These are phyloP conservation scores for Clarias platycephalus DNA, from an alignment of 2,797 vertebrate species.

Conservation along the genomic window DNA sequence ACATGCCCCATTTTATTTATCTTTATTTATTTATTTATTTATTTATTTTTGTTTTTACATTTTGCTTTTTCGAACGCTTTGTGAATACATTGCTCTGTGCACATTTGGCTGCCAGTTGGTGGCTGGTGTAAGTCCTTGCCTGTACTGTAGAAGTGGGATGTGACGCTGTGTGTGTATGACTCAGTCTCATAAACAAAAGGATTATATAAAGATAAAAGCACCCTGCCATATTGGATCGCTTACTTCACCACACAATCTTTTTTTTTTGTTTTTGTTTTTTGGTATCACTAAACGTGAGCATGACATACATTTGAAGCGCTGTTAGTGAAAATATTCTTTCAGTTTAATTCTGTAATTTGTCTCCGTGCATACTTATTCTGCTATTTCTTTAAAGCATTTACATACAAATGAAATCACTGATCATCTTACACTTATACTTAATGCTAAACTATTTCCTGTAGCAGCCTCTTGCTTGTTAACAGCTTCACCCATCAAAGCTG, in stretches of 20 bases:
- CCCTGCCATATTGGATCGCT: not conserved
- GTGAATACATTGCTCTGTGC: not conserved
- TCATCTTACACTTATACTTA: not conserved
- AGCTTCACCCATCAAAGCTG: not conserved
- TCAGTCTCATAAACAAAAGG: not conserved
- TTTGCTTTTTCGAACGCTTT: not conserved
- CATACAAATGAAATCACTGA: not conserved
- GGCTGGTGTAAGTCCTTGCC: not conserved
- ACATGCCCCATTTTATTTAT: not conserved
- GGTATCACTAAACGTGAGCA: not conserved
- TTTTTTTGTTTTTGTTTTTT: not conserved
- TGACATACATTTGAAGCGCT: not conserved
- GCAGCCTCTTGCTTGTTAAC: not conserved
- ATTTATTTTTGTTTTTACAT: not conserved
- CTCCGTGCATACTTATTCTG: not conserved
- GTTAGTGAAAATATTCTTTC: not conserved
- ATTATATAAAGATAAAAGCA: not conserved
- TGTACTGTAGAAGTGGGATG: not conserved
- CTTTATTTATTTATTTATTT: not conserved
- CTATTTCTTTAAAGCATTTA: not conserved
- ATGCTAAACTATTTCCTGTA: not conserved
- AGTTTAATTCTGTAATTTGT: not conserved
- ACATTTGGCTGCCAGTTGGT: not conserved
- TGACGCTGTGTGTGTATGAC: not conserved
- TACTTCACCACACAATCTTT: not conserved